phyloP scores from a whole-genome alignment of 2,797 vertebrate species.

The Poecilia velifera region DNA sequence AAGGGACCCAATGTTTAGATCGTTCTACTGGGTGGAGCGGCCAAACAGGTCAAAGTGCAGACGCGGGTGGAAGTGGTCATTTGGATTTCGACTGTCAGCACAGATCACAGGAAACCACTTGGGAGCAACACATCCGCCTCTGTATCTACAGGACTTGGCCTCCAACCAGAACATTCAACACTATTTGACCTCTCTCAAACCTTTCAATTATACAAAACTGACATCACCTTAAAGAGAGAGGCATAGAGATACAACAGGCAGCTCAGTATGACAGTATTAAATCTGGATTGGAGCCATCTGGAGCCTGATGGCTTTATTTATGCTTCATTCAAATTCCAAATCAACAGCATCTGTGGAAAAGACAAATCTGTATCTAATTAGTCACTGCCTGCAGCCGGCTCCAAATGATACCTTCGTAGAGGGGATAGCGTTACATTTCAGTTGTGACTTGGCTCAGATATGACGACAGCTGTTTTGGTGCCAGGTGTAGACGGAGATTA shows the following conservation, averaged over 20 bases:
- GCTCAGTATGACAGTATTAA: conserved; percentile 13
- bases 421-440: conserved; percentile 23
- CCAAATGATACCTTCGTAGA: conserved; percentile 1
- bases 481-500: conserved; percentile 23
- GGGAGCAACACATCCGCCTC: conserved; percentile 66
- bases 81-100: conserved; percentile 57
- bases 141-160: conserved; percentile 50
- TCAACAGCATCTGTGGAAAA: conserved; percentile 44
- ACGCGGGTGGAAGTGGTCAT: conserved; percentile 61
- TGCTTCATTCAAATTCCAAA: conserved; percentile 34
- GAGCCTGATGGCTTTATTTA: conserved; percentile 17
- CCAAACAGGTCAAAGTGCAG: conserved; percentile 52
- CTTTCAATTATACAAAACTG: conserved; percentile 35
- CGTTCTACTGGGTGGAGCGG: conserved; percentile 48
- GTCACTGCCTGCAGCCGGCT: conserved; percentile 16
- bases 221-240: conserved; percentile 24
- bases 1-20: conserved; percentile 36
- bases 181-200: conserved; percentile 44
- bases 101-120: conserved; percentile 70
- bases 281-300: conserved; percentile 26
- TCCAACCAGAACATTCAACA: conserved; percentile 33
- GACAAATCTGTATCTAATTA: conserved; percentile 27
- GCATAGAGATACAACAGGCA: conserved; percentile 4
- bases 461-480: conserved; percentile 28
- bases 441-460: conserved; percentile 17